Percentiles rank a stretch among this genome's conserved stretches.
Evolutionary conservation across 2,113 vertebrate genomes (phyloP).

Genomic region (Origma solitaria): DNA sequence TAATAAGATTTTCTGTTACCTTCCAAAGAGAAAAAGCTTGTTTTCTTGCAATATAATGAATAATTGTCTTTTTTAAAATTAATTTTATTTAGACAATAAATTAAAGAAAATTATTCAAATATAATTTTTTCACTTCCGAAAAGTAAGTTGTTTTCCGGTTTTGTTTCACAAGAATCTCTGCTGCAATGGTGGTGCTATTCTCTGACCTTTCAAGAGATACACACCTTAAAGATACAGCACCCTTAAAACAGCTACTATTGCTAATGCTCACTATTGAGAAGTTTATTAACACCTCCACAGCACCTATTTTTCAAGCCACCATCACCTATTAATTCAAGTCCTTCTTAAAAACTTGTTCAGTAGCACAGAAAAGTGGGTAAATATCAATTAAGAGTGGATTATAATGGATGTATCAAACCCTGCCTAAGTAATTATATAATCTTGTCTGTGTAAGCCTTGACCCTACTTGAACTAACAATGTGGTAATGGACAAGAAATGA

Average conservation of each 20-base stretch:
- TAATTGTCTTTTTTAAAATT: neutral
- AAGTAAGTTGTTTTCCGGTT: neutral
- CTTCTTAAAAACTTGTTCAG: neutral
- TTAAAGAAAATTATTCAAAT: neutral
- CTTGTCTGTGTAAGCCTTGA: neutral
- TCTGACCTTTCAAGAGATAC: neutral
- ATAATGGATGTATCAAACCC: neutral
- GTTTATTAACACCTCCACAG: neutral
- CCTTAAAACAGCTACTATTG: neutral
- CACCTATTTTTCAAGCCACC: neutral
- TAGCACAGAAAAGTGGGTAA: neutral
- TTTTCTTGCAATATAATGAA: neutral
- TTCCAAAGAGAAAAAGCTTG: neutral
- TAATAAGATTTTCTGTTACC: neutral
- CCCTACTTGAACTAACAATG: neutral
- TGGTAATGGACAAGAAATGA: neutral
- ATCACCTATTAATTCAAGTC: neutral
- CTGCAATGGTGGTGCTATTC: neutral
- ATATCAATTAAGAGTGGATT: slow-evolving; percentile 16
- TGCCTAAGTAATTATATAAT: neutral
- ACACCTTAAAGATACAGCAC: neutral
- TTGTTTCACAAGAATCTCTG: neutral
- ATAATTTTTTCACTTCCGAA: neutral
- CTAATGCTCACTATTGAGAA: neutral
- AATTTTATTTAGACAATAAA: neutral